Percentiles rank a stretch among this genome's conserved stretches.
These are phyloP conservation scores for Fabriciana adippe DNA, from an alignment of 2,888 invertebrate species.

Conservation along the genomic window DNA sequence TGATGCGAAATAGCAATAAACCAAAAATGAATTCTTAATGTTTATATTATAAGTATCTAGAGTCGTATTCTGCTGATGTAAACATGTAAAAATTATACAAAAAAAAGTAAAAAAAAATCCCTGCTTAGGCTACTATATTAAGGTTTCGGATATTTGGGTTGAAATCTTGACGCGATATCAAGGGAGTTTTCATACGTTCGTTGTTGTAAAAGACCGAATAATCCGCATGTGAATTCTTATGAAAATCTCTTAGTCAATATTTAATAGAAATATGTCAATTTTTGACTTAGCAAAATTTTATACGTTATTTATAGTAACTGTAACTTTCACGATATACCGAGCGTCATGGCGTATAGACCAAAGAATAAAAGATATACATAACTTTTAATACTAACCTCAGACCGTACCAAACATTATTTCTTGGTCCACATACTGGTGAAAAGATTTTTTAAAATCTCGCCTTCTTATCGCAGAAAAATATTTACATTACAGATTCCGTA, in stretches of 20 bases:
- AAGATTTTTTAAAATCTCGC: constrained; percentile 22
- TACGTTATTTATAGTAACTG: constrained; percentile 78
- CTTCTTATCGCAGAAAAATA: constrained; percentile 10
- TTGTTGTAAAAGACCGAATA: constrained; percentile 53
- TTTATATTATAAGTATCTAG: constrained; percentile 76
- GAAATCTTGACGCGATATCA: constrained; percentile 69
- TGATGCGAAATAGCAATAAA: constrained; percentile 80
- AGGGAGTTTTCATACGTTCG: constrained; percentile 64
- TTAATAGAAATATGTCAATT: constrained; percentile 80
- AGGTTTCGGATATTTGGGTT: constrained; percentile 75
- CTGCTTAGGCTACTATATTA: constrained; percentile 78
- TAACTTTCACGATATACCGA: constrained; percentile 72
- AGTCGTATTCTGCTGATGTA: constrained; percentile 79
- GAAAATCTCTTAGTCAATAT: constrained; percentile 81
- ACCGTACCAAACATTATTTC: constrained; percentile 79
- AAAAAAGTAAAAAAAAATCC: constrained; percentile 74
- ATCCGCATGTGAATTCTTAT: constrained; percentile 80
- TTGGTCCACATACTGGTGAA: constrained; percentile 59
- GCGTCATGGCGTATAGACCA: constrained; percentile 77
- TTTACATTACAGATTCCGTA: constrained; percentile 1
- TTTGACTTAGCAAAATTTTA: constrained; percentile 82
- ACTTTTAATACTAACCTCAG: constrained; percentile 78
- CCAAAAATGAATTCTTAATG: constrained; percentile 79
- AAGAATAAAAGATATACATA: constrained; percentile 77
- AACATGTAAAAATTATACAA: constrained; percentile 75